phyloP scores from a whole-genome alignment of 2,888 invertebrate genomes.

The Molanna angustata region DNA sequence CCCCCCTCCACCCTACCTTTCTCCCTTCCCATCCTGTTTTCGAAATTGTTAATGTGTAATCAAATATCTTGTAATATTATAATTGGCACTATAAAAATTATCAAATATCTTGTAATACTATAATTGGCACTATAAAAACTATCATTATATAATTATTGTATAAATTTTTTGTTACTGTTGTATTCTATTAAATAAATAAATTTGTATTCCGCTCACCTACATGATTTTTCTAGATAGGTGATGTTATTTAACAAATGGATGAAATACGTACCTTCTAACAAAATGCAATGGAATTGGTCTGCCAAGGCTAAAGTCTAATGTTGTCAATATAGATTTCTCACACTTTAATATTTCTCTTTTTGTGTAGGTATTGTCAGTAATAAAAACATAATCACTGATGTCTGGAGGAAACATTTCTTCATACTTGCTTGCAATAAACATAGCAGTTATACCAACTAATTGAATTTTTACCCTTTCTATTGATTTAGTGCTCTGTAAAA shows the following conservation, averaged over 20 bases:
- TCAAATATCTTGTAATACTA: too few relatives aligned
- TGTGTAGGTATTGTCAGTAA: slow-evolving; percentile 84
- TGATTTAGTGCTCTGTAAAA: slow-evolving; percentile 55
- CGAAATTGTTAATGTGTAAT: too few relatives aligned
- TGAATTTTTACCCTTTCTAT: slow-evolving; percentile 73
- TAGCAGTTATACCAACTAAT: slow-evolving; percentile 83
- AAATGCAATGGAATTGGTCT: slow-evolving; percentile 88
- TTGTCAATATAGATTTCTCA: slow-evolving; percentile 75
- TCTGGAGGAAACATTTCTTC: slow-evolving; percentile 92
- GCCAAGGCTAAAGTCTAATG: slow-evolving; percentile 77
- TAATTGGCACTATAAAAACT: too few relatives aligned
- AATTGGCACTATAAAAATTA: too few relatives aligned
- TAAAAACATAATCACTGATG: slow-evolving; percentile 83
- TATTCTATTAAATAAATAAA: too few relatives aligned
- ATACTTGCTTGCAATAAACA: slow-evolving; percentile 91
- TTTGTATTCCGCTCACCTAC: too few relatives aligned
- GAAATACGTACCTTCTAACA: slow-evolving; percentile 64
- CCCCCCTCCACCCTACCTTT: too few relatives aligned
- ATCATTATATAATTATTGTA: too few relatives aligned
- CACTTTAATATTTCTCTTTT: slow-evolving; percentile 76
- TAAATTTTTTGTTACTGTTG: too few relatives aligned
- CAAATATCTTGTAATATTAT: too few relatives aligned
- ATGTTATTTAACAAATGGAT: not conserved
- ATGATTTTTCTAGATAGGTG: not conserved
- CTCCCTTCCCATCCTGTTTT: too few relatives aligned